Base-by-base conservation (phyloP, 2,113 vertebrate genomes). In the Sminthopsis crassicaudata region DNA sequence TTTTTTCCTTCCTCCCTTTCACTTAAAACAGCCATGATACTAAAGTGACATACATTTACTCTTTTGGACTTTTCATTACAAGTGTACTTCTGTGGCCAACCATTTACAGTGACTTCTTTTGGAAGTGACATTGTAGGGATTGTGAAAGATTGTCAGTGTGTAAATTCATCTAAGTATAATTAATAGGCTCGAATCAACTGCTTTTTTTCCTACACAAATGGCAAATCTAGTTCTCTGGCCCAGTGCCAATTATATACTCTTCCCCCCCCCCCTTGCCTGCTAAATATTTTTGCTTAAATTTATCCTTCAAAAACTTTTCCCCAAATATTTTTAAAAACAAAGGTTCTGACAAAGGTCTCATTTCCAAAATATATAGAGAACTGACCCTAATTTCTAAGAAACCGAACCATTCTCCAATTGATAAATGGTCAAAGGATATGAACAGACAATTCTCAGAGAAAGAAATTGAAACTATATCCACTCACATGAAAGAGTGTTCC, bases 21-120 rank as follows among this genome's bases (percentile, higher is more conserved):
- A 36, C 60, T 53, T 91, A 53, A 91, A 95, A 60, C 88, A 53
- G 22, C 36, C 42, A 93, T 50, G 53, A 95, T 60, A 89, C 19
- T 84, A 52, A 92, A 88, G 90, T 84, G 76, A n/a, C 50, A 52
- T 84, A 53, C 27, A 67, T 67, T 67, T n/a, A n/a, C 60, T 76
- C 60, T n/a, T n/a, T 30, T 36, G 12, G 60, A 36, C 30, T 67
- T 67, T 67, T 67, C n/a, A n/a, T n/a, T n/a, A 67, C n/a, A n/a
- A n/a, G 16, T 67, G 3, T 67, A 16, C 57, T 60, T 30, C 10
- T 60, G 27, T n/a, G n/a, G 60, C 16, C 67, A 42, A 23, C n/a
- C 42, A 12, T 76, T 42, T 84, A 84, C n/a, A 42, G 67, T 84
- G n/a, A 84, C 67, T 84, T 36, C 30, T 76, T 67, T 36, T 14